phyloP scores from a whole-genome alignment of 2,888 invertebrate species.

The Euplexia lucipara region DNA sequence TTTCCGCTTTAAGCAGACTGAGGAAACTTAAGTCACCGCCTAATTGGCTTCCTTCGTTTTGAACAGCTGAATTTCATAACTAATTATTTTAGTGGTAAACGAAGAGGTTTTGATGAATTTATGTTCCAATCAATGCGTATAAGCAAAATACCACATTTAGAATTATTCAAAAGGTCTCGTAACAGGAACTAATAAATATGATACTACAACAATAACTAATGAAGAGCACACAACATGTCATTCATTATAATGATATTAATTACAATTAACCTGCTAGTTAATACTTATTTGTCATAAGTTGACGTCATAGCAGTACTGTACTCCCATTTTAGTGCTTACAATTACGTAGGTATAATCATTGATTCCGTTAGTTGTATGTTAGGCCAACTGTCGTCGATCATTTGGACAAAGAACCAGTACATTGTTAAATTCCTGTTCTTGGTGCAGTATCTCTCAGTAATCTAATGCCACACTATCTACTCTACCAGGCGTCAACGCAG shows the following conservation, averaged over 20 bases:
- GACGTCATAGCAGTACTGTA: constrained; percentile 35
- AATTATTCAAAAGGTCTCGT: too few relatives aligned
- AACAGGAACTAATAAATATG: neutral
- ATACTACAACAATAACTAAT: neutral
- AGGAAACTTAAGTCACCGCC: constrained; percentile 74
- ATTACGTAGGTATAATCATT: neutral
- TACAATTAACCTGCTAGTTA: constrained; percentile 18
- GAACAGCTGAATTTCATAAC: constrained; percentile 42
- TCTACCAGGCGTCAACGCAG: neutral
- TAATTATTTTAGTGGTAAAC: constrained; percentile 12
- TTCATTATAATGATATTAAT: constrained; percentile 15
- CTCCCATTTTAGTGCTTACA: neutral
- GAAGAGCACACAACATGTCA: neutral
- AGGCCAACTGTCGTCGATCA: neutral
- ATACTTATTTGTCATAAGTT: constrained; percentile 36
- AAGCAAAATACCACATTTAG: neutral
- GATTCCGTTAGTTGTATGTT: neutral
- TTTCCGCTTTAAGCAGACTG: constrained; percentile 71
- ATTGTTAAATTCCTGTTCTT: neutral
- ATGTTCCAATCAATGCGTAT: constrained; percentile 9
- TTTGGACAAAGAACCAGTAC: neutral
- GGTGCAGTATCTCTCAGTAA: too few relatives aligned
- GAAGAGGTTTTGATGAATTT: neutral
- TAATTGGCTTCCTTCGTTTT: constrained; percentile 72
- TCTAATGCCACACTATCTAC: neutral